Base-by-base conservation (phyloP, 2,113 vertebrate species). In the Microcebus jonahi region DNA sequence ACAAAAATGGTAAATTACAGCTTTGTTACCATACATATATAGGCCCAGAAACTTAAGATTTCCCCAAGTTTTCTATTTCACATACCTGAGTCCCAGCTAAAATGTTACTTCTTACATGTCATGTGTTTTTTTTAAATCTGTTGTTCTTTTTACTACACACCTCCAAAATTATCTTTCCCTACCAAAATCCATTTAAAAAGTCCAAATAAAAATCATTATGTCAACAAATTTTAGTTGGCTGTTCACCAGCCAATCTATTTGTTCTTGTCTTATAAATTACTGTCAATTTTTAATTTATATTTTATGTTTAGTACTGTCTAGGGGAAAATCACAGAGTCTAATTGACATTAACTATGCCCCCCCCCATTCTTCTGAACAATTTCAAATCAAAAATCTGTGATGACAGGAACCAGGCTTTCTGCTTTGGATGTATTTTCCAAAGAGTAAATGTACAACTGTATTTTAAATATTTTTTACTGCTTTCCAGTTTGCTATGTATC, bases 261-360 rank as follows among this genome's bases (percentile, higher is more conserved):
- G 25, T 84, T 75, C 68, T 95, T 83, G 86, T 96, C 92, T 93
- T 85, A 91, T 20, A 97, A 97, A 95, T 71, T 75, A 71, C 3
- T 75, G 87, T 39, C 39, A 84, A 53, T 7, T 90, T 97, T 93
- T 88, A 45, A 89, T 75, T 96, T 98, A 83, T 96, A 61, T 3
- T 39, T 95, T 42, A 89, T 34, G 11, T 63, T 88, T 88, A 75
- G 48, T 90, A 80, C 8, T 90, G 91, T 76, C 36, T 65, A 23
- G 45, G 45, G 20, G 17, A 57, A 92, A 92, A 45, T 2, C 39
- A 65, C 14, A 85, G 15, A 27, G 12, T 61, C 31, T 88, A 92
- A 48, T 0, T 80, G n/a, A 94, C 67, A 85, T 25, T 79, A 85
- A 92, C 27, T 97, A 29, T 42, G 42, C 42, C 95, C 48, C 70